Base-by-base conservation (phyloP, 1,140 invertebrate genomes). In the Drosophila subpulchrella region DNA sequence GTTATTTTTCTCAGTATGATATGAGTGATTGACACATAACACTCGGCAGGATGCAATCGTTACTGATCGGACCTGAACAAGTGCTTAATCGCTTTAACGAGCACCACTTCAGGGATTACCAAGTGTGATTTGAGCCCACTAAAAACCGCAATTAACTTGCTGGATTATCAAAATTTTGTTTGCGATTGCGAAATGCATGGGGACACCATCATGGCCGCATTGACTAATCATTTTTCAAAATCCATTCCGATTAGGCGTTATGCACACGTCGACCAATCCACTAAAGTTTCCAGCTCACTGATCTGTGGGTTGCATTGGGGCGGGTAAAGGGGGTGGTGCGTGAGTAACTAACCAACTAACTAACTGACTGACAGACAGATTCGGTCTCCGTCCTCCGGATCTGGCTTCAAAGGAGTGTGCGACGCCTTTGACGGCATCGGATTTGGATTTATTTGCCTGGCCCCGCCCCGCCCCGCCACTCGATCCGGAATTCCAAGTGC, bases 161-260 rank as follows among this genome's bases (percentile, higher is more conserved):
- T 41, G 41, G 32, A 57, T 55, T 59, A 75, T 56, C 70, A 46
- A 54, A 51, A 17, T 34, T 34, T 51, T 46, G 20, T 24, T 36
- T 42, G 70, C 53, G 48, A 81, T 75, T 68, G 54, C 56, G 47
- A 70, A 39, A 70, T 55, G 61, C 38, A 51, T 46, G 56, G 54
- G 58, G 66, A 53, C 36, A 44, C 60, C 47, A 66, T 42, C 59
- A 81, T 47, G 44, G 53, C 46, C 51, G 62, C 47, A 75, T 60
- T 68, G 70, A 74, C 65, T 66, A 83, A 88, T 88, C 83, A 88
- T 83, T 74, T 82, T 77, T 89, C 75, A 65, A 81, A 81, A 81
- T 81, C 70, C 76, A 78, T 50, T 89, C 73, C 73, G 83, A 88
- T 89, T 90, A 84, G 65, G 58, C 65, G 62, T 65, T 74, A 61